Evolutionary conservation across 1,140 invertebrate species (phyloP).

Genomic region (Episyrphus balteatus): DNA sequence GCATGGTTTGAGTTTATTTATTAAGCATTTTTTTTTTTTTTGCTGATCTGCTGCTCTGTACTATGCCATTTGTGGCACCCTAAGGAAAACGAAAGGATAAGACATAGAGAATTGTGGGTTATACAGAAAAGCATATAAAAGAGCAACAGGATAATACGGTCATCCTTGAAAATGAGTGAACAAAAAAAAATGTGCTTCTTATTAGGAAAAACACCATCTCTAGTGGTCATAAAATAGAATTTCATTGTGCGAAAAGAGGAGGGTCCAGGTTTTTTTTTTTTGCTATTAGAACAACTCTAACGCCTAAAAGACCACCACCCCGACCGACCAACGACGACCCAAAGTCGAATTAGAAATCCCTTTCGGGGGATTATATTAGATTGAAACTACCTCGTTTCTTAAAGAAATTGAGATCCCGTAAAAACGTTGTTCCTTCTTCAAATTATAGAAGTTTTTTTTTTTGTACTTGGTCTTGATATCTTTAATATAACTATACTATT

Average conservation of each 20-base stretch:
- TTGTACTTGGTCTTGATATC: too few relatives aligned
- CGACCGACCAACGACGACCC: neutral
- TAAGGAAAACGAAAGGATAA: neutral
- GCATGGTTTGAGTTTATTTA: too few relatives aligned
- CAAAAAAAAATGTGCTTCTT: neutral
- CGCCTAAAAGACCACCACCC: too few relatives aligned
- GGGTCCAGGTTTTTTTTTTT: neutral
- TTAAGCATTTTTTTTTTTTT: too few relatives aligned
- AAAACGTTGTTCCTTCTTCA: too few relatives aligned
- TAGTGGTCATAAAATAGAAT: neutral
- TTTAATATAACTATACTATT: neutral
- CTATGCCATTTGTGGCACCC: neutral
- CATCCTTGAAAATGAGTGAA: neutral
- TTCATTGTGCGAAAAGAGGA: neutral
- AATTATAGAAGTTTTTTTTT: too few relatives aligned
- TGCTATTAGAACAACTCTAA: neutral
- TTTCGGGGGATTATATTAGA: neutral
- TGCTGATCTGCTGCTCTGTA: neutral
- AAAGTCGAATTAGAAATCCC: neutral
- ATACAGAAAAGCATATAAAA: neutral
- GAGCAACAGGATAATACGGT: neutral
- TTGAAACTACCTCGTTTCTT: neutral
- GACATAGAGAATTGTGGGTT: neutral
- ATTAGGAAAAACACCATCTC: neutral
- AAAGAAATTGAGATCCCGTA: too few relatives aligned